Evolutionary conservation across 2,888 invertebrate species (phyloP).

Genomic region (Chymomyza amoena): DNA sequence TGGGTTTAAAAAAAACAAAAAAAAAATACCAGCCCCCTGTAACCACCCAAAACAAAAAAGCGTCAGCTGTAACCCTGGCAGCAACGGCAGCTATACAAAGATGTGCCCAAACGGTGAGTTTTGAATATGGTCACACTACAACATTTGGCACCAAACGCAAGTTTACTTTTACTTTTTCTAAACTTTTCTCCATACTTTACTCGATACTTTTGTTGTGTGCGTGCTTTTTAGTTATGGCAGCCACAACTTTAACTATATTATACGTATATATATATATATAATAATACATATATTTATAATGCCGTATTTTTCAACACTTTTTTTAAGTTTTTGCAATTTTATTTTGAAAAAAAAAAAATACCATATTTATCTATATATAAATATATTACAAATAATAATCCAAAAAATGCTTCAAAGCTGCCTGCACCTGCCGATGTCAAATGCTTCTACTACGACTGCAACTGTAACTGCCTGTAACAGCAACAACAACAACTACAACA

Average conservation of each 20-base stretch:
- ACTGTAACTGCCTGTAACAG: slow-evolving; percentile 31
- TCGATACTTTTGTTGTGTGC: not conserved
- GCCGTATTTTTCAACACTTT: not conserved
- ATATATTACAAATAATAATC: slow-evolving; percentile 2
- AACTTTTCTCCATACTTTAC: not conserved
- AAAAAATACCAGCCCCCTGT: not conserved
- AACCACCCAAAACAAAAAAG: not conserved
- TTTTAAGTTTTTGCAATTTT: not conserved
- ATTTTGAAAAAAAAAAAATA: not conserved
- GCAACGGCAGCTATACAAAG: not conserved
- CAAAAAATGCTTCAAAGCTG: slow-evolving; percentile 51
- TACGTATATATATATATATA: not conserved
- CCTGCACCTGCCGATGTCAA: slow-evolving; percentile 52
- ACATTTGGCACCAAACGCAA: not conserved
- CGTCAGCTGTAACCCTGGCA: not conserved
- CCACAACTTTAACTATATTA: not conserved
- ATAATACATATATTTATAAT: not conserved
- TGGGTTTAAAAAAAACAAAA: not conserved
- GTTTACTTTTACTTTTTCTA: not conserved
- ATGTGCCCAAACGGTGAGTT: not conserved
- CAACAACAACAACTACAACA: slow-evolving; percentile 28
- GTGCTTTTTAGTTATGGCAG: too few species aligned
- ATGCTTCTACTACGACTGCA: slow-evolving; percentile 34
- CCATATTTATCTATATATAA: slow-evolving; percentile 12
- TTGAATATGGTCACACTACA: not conserved